Conservation (phyloP, 2,113 vertebrate species). For the Callithrix jacchus region DNA sequence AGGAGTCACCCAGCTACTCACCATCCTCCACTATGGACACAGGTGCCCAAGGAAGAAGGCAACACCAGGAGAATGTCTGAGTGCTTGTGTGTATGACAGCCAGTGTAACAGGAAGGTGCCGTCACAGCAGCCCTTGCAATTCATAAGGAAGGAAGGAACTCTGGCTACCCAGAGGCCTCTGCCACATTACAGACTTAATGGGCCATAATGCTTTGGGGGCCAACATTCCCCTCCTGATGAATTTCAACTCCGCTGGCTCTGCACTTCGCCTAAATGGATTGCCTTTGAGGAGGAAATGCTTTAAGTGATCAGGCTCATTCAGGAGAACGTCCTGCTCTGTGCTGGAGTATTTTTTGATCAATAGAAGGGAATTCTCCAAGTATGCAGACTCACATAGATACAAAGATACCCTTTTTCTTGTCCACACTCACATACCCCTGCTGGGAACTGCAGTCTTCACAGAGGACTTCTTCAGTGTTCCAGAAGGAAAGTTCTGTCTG, state of each 20-base stretch:
- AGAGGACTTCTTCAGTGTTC: background rate
- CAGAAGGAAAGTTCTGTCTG: background rate
- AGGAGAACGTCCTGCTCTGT: constrained; percentile 33
- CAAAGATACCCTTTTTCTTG: background rate
- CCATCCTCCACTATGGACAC: background rate
- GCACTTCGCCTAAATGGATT: constrained; percentile 23
- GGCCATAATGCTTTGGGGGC: constrained; percentile 67
- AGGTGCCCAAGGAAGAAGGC: background rate
- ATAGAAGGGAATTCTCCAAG: constrained; percentile 67
- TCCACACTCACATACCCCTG: background rate
- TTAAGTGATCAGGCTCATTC: constrained; percentile 54
- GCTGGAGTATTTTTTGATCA: constrained; percentile 50
- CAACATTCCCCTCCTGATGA: constrained; percentile 62
- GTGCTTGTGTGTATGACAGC: background rate
- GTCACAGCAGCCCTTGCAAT: background rate
- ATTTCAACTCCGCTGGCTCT: constrained; percentile 54
- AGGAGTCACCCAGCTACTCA: rapidly evolving
- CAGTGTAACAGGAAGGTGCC: background rate
- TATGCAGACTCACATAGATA: background rate
- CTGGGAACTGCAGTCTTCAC: background rate
- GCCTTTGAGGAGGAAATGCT: constrained; percentile 60
- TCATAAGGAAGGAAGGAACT: constrained; percentile 49
- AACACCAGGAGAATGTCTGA: too few species aligned
- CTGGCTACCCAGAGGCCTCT: constrained; percentile 57
- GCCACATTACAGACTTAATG: constrained; percentile 68